These are phyloP conservation scores for Corynorhinus townsendii DNA, from an alignment of 2,113 vertebrate genomes.

Conservation along the genomic window DNA sequence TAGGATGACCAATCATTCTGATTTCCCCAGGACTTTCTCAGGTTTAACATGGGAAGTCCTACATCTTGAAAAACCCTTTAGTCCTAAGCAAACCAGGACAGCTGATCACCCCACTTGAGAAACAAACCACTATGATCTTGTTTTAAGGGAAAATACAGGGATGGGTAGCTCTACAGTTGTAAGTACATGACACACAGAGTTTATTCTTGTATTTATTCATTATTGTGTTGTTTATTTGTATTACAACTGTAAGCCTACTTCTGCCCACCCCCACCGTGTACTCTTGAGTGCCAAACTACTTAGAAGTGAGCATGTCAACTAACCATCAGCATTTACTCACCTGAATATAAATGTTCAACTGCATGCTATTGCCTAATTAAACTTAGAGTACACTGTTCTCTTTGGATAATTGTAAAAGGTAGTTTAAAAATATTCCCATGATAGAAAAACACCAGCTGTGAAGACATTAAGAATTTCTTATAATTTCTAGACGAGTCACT, in stretches of 20 bases:
- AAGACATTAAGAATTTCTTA: slow-evolving; percentile 54
- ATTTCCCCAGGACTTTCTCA: background rate
- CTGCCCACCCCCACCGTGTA: background rate
- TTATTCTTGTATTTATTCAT: background rate
- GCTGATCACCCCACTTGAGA: background rate
- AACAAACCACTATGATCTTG: background rate
- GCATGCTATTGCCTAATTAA: background rate
- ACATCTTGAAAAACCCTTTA: background rate
- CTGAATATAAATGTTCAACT: background rate
- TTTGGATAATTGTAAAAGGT: slow-evolving; percentile 30
- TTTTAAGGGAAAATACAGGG: background rate
- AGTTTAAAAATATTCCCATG: slow-evolving; percentile 45
- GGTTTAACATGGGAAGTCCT: background rate
- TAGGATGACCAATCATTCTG: background rate
- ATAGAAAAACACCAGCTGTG: slow-evolving; percentile 20
- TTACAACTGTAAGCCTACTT: background rate
- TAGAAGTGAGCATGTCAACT: background rate
- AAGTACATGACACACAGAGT: background rate
- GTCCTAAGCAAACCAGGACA: background rate
- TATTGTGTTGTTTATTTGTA: background rate
- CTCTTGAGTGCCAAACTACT: background rate
- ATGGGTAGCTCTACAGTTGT: background rate
- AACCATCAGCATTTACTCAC: background rate
- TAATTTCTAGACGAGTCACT: slow-evolving; percentile 37
- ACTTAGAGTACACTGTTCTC: background rate